Conservation (phyloP, 2,113 vertebrate species). For the Gavia stellata region DNA sequence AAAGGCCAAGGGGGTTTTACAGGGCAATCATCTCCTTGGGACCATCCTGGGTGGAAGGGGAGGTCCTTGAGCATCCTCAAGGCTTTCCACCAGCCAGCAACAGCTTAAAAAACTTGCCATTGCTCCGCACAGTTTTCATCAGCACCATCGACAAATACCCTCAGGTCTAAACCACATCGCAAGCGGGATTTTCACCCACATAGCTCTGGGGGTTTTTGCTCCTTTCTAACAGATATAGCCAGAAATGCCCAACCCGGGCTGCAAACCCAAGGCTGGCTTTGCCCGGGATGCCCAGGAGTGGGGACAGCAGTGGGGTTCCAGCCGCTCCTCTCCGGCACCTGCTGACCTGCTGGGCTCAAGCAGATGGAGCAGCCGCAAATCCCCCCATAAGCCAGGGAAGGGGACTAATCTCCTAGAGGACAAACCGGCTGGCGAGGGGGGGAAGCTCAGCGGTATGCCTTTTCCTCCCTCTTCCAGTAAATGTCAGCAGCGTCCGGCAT, state of each 20-base stretch:
- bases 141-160: neutral
- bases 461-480: neutral
- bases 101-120: neutral
- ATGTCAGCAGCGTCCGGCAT: neutral
- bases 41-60: neutral
- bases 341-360: neutral
- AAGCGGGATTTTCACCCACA: neutral
- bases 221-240: neutral
- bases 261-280: neutral
- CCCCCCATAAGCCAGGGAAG: neutral
- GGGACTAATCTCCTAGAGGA: constrained; percentile 42
- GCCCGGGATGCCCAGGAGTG: neutral
- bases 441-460: neutral
- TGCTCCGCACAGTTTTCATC: neutral
- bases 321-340: neutral
- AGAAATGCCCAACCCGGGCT: neutral
- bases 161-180: fast-evolving
- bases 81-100: neutral
- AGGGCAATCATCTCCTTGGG: neutral
- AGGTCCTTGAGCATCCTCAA: neutral
- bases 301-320: neutral
- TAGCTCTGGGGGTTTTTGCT: neutral
- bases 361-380: constrained; percentile 43
- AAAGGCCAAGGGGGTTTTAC: neutral
- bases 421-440: neutral